Evolutionary conservation across 2,113 vertebrate genomes (phyloP).

Genomic region (Chaetops frenatus): DNA sequence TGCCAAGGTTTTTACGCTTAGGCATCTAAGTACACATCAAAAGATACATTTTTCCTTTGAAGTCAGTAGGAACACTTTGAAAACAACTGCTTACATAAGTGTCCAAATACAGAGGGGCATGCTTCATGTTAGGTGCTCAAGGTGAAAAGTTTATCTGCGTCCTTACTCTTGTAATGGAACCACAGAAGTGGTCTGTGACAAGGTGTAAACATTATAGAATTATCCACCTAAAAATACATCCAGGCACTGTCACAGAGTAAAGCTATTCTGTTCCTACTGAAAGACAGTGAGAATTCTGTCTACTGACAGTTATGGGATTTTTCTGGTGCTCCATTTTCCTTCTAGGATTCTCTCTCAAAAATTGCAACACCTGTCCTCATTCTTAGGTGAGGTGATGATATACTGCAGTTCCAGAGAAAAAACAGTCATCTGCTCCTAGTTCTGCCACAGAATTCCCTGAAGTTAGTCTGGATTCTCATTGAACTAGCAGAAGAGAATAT

Average conservation of each 20-base stretch:
- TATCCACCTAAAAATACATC: neutral
- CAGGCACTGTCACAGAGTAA: neutral
- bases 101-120: neutral
- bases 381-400: neutral
- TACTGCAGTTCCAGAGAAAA: neutral
- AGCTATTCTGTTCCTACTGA: neutral
- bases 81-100: neutral
- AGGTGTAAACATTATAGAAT: neutral
- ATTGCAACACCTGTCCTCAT: neutral
- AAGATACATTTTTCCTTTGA: constrained; percentile 1
- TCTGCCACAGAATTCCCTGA: neutral
- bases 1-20: neutral
- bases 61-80: neutral
- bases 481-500: neutral
- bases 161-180: neutral
- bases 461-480: neutral
- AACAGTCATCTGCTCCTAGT: neutral
- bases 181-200: neutral
- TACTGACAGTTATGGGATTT: neutral
- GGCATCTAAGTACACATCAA: neutral
- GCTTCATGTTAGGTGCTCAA: neutral
- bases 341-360: neutral
- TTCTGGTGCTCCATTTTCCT: neutral
- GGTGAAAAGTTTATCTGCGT: neutral
- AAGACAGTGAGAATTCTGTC: neutral